Evolutionary conservation across 1,140 invertebrate genomes (phyloP), one percentile per base, ranked within the genome.

Genomic region (Drosophila pruinosa): DNA sequence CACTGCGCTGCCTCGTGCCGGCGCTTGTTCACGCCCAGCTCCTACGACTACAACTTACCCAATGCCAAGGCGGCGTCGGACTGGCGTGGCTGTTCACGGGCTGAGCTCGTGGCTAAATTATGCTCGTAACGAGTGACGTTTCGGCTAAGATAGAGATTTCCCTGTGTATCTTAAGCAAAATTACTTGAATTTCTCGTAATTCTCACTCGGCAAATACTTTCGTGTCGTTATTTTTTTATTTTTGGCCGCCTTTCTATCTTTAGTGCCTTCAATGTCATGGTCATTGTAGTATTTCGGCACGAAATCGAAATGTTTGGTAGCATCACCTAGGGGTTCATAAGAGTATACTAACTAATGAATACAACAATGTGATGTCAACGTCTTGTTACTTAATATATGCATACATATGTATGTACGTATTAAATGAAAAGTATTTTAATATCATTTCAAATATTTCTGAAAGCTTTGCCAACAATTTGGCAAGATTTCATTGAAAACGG

Each of bases 121-220:
- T 86, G 72, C 81, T 81, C 63, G 58, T 69, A 76, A 86, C 36
- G 45, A 50, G 21, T 80, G 76, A 85, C 81, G 76, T 83, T 24
- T 39, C 34, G 12, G 19, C 15, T 21, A 14, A 5, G 10, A 15
- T 56, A 14, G 6, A 28, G 14, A 10, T 39, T 22, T 31, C 34
- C 39, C 17, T 24, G 17, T 21, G 22, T 28, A 26, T 36, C 41
- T 26, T 54, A 52, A 47, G 22, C 31, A 26, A 59, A 52, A 61
- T 54, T 12, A 17, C 48, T 63, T 59, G 24, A 61, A 54, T 58
- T 76, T 41, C 78, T 41, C 26, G 21, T 36, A 26, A 21, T 26
- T 7, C 24, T 45, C 43, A 12, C 28, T 24, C 4, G 34, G 15
- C 34, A 67, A 58, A 67, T 52, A 24, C 22, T 21, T 43, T 52